Percentiles rank a stretch among this genome's conserved stretches.
phyloP scores from a whole-genome alignment of 2,888 invertebrate genomes.

The Heliconius charithonia region DNA sequence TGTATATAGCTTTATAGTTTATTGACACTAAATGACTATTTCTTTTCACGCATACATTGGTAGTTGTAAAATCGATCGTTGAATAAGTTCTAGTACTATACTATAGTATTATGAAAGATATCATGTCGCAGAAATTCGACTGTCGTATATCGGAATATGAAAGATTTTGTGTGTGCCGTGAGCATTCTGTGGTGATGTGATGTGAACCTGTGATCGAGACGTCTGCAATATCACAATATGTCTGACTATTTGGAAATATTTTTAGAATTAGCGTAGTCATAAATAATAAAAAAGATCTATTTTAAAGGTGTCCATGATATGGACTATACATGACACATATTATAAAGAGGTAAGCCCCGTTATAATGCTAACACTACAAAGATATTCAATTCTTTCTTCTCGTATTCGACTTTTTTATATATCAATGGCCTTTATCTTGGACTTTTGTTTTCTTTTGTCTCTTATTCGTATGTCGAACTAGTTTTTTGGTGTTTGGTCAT shows the following conservation, averaged over 20 bases:
- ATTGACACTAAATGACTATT: conserved; percentile 35
- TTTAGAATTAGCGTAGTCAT: conserved; percentile 77
- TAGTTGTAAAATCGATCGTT: conserved; percentile 23
- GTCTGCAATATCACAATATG: conserved; percentile 79
- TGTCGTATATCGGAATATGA: conserved; percentile 33
- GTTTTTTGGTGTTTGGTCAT: conserved; percentile 66
- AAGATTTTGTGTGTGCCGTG: conserved; percentile 36
- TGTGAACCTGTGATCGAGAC: conserved; percentile 68
- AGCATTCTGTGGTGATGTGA: conserved; percentile 48
- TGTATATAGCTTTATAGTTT: conserved; percentile 29
- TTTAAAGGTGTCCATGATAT: conserved; percentile 66
- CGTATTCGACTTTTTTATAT: conserved; percentile 78
- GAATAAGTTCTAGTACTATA: conserved; percentile 11
- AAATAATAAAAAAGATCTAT: conserved; percentile 61
- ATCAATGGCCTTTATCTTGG: conserved; percentile 81
- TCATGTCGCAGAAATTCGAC: neutral
- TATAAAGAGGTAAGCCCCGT: conserved; percentile 65
- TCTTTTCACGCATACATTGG: conserved; percentile 35
- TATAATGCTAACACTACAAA: conserved; percentile 54
- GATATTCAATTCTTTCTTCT: conserved; percentile 63
- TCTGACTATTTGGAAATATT: conserved; percentile 84
- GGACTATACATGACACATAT: conserved; percentile 73
- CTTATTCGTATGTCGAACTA: conserved; percentile 71
- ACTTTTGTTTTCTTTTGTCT: conserved; percentile 83
- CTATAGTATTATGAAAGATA: conserved; percentile 12